Evolutionary conservation across 2,888 invertebrate genomes (phyloP), one percentile per base, ranked within the genome.

Genomic region (Drosophila helvetica): DNA sequence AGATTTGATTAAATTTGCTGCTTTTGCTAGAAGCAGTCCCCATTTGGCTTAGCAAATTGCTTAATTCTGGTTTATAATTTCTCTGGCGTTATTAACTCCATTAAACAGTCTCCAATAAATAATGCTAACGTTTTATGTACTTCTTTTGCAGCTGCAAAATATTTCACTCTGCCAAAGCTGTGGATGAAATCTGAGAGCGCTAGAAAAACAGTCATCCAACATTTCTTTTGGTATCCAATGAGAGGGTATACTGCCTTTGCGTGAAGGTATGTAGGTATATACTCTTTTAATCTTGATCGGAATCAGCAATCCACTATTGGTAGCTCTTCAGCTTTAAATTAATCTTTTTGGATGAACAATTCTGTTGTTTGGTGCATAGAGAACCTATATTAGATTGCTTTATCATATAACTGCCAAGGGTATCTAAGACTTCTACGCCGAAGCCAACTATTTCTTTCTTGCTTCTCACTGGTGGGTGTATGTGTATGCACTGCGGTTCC

Each of bases 401-500:
- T 8, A 27, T 27, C 27, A 25, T 25, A 25, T 25, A 25, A 25
- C 25, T 25, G 6, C 25, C 6, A 27, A 38, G 38, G 15, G 38
- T 38, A 38, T n/a, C 38, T 7, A 6, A 7, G 1, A n/a, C n/a
- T 38, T 38, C 7, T 0, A 38, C 1, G 15, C 6, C 2, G 1
- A 1, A 5, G 33, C 12, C 22, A 38, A 7, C n/a, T n/a, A 38
- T 38, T 38, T 38, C 38, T 2, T 38, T n/a, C 38, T 7, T 6
- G n/a, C n/a, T 38, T 38, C 38, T 46, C 12, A 12, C 1, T 33
- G 15, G 12, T 5, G 43, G 46, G 42, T 55, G 42, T 52, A 51
- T 61, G 52, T 57, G 68, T 55, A 47, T 17, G 27, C 65, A 12
- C 58, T 68, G 68, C 51, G 70, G 64, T 63, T 58, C 51, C 17